phyloP scores from a whole-genome alignment of 1,140 invertebrate genomes.

The Phymorhynchus buccinoides region DNA sequence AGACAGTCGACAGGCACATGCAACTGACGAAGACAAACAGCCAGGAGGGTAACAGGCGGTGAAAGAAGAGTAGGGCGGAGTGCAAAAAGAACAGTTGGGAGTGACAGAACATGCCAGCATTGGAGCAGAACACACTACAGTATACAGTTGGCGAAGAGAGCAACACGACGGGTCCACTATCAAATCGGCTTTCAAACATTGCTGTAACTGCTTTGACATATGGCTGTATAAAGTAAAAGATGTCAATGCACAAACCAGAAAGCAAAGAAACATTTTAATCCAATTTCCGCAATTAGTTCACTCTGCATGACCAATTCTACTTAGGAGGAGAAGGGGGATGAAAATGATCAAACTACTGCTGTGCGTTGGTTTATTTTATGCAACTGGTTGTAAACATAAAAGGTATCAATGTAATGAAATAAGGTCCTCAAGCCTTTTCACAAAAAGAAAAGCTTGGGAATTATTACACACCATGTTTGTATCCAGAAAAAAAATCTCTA shows the following conservation, averaged over 20 bases:
- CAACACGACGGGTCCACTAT: too few species aligned
- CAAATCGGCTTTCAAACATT: too few species aligned
- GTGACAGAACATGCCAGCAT: background rate
- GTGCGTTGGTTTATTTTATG: too few species aligned
- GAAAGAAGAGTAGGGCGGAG: background rate
- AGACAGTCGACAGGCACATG: background rate
- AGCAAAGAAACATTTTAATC: background rate
- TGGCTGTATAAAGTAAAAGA: background rate
- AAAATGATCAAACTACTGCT: background rate
- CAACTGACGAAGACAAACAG: background rate
- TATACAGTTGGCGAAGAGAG: background rate
- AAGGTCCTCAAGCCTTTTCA: too few species aligned
- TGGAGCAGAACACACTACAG: background rate
- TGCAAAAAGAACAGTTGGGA: background rate
- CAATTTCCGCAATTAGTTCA: background rate
- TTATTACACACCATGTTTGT: too few species aligned
- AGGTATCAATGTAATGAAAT: too few species aligned
- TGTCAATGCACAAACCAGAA: background rate
- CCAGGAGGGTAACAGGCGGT: background rate
- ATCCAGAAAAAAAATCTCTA: background rate
- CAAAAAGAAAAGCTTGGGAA: too few species aligned
- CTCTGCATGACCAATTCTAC: slow-evolving; percentile 26
- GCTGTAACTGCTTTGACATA: background rate
- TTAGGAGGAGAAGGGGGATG: background rate
- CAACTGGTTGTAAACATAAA: too few species aligned